These are phyloP conservation scores for Boloria selene DNA, from an alignment of 2,888 invertebrate species.

Conservation along the genomic window DNA sequence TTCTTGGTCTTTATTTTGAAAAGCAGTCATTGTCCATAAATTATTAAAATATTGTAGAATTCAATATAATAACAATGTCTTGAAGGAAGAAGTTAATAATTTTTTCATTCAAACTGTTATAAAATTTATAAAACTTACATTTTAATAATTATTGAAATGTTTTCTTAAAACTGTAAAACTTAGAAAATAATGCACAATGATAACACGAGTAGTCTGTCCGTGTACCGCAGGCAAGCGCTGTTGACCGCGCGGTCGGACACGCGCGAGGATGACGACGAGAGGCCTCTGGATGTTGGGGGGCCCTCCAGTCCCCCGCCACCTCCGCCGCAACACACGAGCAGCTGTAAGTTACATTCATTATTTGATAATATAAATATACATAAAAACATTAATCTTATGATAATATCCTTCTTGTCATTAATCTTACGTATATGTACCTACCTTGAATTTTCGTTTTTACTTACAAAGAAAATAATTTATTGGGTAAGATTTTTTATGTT, in stretches of 20 bases:
- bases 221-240: constrained; percentile 89
- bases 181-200: constrained; percentile 46
- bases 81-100: no score
- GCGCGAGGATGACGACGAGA: constrained; percentile 90
- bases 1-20: not conserved
- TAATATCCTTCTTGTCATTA: no score
- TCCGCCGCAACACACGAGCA: constrained; percentile 64
- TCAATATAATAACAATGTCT: no score
- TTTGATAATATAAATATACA: no score
- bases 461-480: not conserved
- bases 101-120: no score
- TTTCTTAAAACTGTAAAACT: not conserved
- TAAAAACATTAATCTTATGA: not conserved
- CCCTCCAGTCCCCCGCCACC: constrained; percentile 91
- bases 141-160: no score
- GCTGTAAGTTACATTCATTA: constrained; percentile 59
- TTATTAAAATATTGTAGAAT: not conserved
- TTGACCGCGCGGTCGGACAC: constrained; percentile 87
- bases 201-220: constrained; percentile 80
- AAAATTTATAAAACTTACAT: no score
- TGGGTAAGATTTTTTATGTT: not conserved
- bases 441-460: no score
- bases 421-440: no score
- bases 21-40: not conserved
- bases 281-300: constrained; percentile 93